These are phyloP conservation scores for Callyntrura guangdongensis DNA, from an alignment of 2,888 invertebrate genomes.

Conservation along the genomic window DNA sequence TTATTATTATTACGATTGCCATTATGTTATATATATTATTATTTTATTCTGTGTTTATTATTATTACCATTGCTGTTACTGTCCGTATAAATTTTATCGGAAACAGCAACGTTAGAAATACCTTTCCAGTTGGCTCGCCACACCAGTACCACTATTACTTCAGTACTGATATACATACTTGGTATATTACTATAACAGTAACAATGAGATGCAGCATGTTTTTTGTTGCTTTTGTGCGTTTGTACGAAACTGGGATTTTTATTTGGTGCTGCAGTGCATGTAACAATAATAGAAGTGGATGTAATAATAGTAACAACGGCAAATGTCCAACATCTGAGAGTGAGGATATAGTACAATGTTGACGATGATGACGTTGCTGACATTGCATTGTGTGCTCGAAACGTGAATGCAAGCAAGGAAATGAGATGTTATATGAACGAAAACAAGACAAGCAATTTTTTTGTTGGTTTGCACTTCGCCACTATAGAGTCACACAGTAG, in stretches of 20 bases:
- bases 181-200: neutral
- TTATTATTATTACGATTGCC: slow-evolving; percentile 55
- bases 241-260: slow-evolving; percentile 45
- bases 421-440: slow-evolving; percentile 57
- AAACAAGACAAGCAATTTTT: slow-evolving; percentile 60
- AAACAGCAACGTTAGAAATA: slow-evolving; percentile 34
- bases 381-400: slow-evolving; percentile 41
- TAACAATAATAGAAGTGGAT: neutral
- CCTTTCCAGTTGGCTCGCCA: slow-evolving; percentile 1
- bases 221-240: slow-evolving; percentile 1
- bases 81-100: slow-evolving; percentile 32
- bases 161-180: neutral
- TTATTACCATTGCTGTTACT: slow-evolving; percentile 50
- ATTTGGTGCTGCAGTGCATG: slow-evolving; percentile 26
- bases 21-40: slow-evolving; percentile 64
- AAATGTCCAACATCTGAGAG: slow-evolving; percentile 1
- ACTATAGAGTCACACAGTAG: slow-evolving; percentile 41
- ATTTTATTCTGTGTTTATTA: slow-evolving; percentile 71
- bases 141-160: neutral
- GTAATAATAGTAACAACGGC: slow-evolving; percentile 43
- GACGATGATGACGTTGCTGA: slow-evolving; percentile 14
- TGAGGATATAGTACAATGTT: neutral
- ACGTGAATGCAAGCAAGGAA: slow-evolving; percentile 41
- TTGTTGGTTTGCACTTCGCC: slow-evolving; percentile 46
- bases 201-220: neutral